Base-by-base conservation (phyloP, 2,113 vertebrate genomes). In the Scolopax mira region DNA sequence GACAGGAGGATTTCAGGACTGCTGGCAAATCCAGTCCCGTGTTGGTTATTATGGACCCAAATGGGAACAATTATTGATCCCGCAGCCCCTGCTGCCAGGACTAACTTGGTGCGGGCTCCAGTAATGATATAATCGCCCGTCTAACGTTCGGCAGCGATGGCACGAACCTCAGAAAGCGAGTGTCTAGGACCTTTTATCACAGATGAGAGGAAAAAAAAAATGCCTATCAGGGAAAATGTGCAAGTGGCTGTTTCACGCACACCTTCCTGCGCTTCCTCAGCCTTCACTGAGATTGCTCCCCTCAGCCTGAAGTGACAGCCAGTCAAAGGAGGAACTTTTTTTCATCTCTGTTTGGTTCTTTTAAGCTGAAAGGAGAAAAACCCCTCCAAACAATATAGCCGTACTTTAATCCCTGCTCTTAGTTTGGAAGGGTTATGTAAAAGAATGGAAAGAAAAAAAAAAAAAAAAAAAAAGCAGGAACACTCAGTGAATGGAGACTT, bases 401-500 rank as follows among this genome's bases (percentile, higher is more conserved):
- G 61, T 80, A 66, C 86, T 94, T 94, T 72, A 91, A 9, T 94
- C 66, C 93, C 55, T 72, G 65, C 14, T 88, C 37, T 81, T 84
- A 89, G 66, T 46, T 77, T 6, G 4, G 75, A 91, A 69, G 49
- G 52, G 93, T 96, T 96, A 92, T 94, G 72, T 88, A 93, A 80
- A 74, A 44, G 18, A 44, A 44, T 44, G 42, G 42, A 44, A 44
- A 44, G 18, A 17, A 65, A 46, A 18, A 25, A 67, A 28, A 49
- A 44, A 44, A 17, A 7, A 17, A 44, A 44, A 65, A 46, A 18
- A 25, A 67, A 28, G 11, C 83, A 95, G 85, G 62, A 80, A 86
- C 48, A 46, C 23, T 62, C 80, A 86, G 75, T 89, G 87, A 94
- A 96, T 92, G 91, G 95, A 88, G 87, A 73, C 73, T 96, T 95